Evolutionary conservation across 2,888 invertebrate genomes (phyloP).

Genomic region (Augochlorella aurata): DNA sequence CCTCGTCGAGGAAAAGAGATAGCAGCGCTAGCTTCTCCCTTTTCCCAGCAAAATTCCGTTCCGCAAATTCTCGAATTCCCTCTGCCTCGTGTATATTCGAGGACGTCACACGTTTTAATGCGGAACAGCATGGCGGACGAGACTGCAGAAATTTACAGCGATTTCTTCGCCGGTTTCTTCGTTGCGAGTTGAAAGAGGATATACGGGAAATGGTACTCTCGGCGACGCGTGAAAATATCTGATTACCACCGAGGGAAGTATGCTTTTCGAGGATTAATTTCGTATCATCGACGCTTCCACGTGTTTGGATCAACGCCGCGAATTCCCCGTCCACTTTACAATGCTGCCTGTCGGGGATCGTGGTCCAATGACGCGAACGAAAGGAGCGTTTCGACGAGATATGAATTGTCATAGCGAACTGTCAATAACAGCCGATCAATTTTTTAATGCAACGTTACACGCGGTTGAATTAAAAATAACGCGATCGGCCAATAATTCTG

Average conservation of each 20-base stretch:
- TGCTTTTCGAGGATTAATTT: not conserved
- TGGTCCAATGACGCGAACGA: not conserved
- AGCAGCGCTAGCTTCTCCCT: not conserved
- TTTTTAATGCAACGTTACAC: not conserved
- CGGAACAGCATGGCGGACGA: slow-evolving; percentile 4
- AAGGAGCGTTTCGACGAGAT: not conserved
- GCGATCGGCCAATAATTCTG: slow-evolving; percentile 12
- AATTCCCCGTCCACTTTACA: not conserved
- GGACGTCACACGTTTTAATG: not conserved
- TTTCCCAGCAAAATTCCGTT: slow-evolving; percentile 27
- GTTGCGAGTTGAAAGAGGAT: not conserved
- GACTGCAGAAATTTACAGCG: not conserved
- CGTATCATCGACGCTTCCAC: not conserved
- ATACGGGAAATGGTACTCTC: not conserved
- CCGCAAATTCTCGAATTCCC: slow-evolving; percentile 23
- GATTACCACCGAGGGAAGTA: not conserved
- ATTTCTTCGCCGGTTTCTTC: not conserved
- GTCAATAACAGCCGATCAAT: slow-evolving; percentile 21
- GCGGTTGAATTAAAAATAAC: slow-evolving; percentile 34
- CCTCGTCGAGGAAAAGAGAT: slow-evolving; percentile 17
- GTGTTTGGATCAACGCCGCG: not conserved
- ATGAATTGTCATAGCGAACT: not conserved
- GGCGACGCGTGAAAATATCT: not conserved
- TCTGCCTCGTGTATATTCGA: slow-evolving; percentile 41
- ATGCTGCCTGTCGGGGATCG: not conserved